Evolutionary conservation across 2,113 vertebrate genomes (phyloP), one percentile per base, ranked within the genome.

Genomic region (Herpailurus yagouaroundi): DNA sequence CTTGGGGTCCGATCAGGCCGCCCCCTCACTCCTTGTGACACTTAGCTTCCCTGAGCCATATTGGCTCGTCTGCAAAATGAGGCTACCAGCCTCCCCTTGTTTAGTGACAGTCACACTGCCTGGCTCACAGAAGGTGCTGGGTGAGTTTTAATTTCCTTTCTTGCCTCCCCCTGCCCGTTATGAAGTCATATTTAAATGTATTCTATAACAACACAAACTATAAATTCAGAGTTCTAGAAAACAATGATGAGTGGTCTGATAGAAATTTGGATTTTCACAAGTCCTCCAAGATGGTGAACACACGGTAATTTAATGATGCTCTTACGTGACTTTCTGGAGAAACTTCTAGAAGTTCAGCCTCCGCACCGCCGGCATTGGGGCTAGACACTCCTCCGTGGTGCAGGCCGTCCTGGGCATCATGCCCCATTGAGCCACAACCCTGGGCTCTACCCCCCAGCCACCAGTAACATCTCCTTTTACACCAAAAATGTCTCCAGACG

Each of bases 101-200:
- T 55, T 1, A 29, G 86, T 1, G 33, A 6, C 8, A 7, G 10
- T 0, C 41, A 25, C 5, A 0, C 7, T 1, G 31, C 85, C 41
- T 6, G 64, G 38, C 6, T 33, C 68, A 21, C 66, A 38, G 41
- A 23, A 16, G 18, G 93, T 2, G 41, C 18, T 16, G 23, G 33
- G 55, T 4, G n/a, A 63, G 41, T 4, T 36, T 36, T 13, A 36
- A 68, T 55, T n/a, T 48, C 81, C n/a, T 57, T 76, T 50, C 48
- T 36, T 11, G 10, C 4, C 45, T 33, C 36, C 45, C 36, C 82
- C 84, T 45, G 45, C 1, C 38, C 50, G 31, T 80, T 60, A 14
- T 50, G 9, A n/a, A 63, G 33, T 36, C 69, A 38, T 48, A 41
- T 66, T 83, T 66, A n/a, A 48, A n/a, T 57, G 19, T 15, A 18